A percentile compares a stretch with the other conserved stretches of the same genome.
phyloP scores from a whole-genome alignment of 2,797 vertebrate species.

The Denticeps clupeoides region DNA sequence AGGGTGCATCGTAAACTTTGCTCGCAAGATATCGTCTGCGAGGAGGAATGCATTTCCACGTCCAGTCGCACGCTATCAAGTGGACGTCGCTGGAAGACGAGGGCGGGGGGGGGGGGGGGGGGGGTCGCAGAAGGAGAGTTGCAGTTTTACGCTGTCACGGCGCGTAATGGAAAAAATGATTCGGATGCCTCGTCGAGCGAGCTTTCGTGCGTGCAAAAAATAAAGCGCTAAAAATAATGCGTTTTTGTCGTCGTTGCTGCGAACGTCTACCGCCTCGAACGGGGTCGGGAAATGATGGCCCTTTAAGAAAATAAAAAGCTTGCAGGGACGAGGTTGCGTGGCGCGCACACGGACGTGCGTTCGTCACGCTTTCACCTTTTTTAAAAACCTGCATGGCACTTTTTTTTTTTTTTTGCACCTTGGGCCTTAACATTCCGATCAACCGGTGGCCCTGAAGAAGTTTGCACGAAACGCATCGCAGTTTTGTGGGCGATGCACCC shows the following conservation, averaged over 20 bases:
- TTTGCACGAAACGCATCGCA: too few relatives aligned
- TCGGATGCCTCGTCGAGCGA: conserved; percentile 25
- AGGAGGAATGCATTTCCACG: conserved; percentile 23
- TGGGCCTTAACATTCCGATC: too few relatives aligned
- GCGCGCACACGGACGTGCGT: too few relatives aligned
- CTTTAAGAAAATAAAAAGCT: too few relatives aligned
- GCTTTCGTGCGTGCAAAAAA: conserved; percentile 37
- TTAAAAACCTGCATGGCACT: neutral
- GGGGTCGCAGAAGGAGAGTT: conserved; percentile 18
- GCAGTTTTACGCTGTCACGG: conserved; percentile 28
- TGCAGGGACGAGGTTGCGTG: too few relatives aligned
- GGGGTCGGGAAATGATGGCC: too few relatives aligned
- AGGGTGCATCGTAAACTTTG: conserved; percentile 18
- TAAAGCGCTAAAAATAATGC: conserved; percentile 47
- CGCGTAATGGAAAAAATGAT: conserved; percentile 39
- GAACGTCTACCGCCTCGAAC: conserved; percentile 25
- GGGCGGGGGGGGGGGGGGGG: too few relatives aligned
- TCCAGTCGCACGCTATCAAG: conserved; percentile 33
- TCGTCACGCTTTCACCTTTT: too few relatives aligned
- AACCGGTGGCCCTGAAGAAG: too few relatives aligned
- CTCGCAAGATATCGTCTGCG: conserved; percentile 7
- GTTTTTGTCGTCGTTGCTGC: too few relatives aligned
- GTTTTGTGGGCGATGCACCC: too few relatives aligned
- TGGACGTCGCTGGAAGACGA: conserved; percentile 15
- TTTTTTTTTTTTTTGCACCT: too few relatives aligned